These are phyloP conservation scores for Lophochroa leadbeateri DNA, from an alignment of 2,113 vertebrate species.

Conservation along the genomic window DNA sequence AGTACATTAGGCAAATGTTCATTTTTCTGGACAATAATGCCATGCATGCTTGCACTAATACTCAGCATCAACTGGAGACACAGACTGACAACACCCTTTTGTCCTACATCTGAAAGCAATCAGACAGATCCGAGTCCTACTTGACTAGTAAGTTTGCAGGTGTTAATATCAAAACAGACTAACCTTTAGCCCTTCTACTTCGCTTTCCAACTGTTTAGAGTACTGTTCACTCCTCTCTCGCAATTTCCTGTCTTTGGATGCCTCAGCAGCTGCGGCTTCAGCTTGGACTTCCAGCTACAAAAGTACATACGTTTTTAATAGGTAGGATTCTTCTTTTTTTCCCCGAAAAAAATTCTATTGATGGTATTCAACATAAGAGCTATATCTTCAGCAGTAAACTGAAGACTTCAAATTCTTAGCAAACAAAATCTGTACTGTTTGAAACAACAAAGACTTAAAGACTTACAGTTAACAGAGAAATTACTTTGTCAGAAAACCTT, in stretches of 20 bases:
- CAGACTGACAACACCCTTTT: not conserved
- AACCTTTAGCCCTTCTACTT: slow-evolving; percentile 94
- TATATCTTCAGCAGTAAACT: slow-evolving; percentile 21
- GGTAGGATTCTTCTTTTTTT: not conserved
- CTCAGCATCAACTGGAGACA: not conserved
- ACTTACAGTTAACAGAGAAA: not conserved
- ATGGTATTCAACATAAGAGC: not conserved
- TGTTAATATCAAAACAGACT: slow-evolving; percentile 61
- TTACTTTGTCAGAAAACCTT: slow-evolving; percentile 39
- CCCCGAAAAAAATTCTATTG: not conserved
- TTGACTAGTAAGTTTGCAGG: slow-evolving; percentile 13
- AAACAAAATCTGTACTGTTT: not conserved
- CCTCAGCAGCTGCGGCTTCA: slow-evolving; percentile 87
- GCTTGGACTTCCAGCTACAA: slow-evolving; percentile 89
- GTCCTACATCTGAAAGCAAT: slow-evolving; percentile 27
- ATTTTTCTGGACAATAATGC: not conserved
- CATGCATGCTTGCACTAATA: not conserved
- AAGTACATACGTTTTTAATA: slow-evolving; percentile 55
- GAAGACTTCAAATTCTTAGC: slow-evolving; percentile 24
- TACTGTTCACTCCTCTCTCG: slow-evolving; percentile 93
- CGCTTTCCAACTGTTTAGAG: slow-evolving; percentile 92
- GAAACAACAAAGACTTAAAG: slow-evolving; percentile 27
- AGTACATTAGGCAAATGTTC: not conserved
- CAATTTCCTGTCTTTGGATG: slow-evolving; percentile 93
- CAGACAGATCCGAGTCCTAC: not conserved